Percentiles rank a stretch among this genome's conserved stretches.
Evolutionary conservation across 2,888 invertebrate species (phyloP).

Genomic region (Andrena bicolor): DNA sequence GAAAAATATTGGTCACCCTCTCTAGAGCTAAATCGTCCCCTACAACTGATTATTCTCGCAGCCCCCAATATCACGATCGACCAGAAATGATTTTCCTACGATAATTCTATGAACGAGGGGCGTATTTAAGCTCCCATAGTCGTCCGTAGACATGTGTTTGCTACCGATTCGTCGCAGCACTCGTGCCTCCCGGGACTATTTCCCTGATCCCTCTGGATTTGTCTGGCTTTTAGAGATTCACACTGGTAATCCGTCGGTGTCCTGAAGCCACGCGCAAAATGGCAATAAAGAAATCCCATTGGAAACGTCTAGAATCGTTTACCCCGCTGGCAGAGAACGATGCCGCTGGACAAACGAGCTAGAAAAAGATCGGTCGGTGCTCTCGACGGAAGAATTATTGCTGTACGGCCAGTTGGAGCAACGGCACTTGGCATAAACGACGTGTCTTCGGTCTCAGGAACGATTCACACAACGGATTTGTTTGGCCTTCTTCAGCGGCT

Average conservation of each 20-base stretch:
- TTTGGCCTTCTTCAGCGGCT: slow-evolving; percentile 66
- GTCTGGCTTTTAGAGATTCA: slow-evolving; percentile 12
- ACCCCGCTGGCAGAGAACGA: neutral
- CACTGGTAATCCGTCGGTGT: slow-evolving; percentile 3
- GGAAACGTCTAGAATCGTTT: neutral
- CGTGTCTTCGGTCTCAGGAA: slow-evolving; percentile 27
- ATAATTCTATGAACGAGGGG: slow-evolving; percentile 37
- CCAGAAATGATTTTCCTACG: slow-evolving; percentile 68
- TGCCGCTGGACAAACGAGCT: neutral
- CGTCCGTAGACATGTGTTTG: slow-evolving; percentile 27
- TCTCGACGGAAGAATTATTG: slow-evolving; percentile 19
- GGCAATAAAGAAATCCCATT: slow-evolving; percentile 16
- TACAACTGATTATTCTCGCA: slow-evolving; percentile 74
- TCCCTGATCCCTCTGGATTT: slow-evolving; percentile 28
- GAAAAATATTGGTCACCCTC: slow-evolving; percentile 20
- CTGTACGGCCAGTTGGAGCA: neutral
- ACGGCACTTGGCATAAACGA: neutral
- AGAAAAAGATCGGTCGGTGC: neutral
- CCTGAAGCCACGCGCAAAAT: slow-evolving; percentile 36
- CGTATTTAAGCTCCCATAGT: slow-evolving; percentile 6
- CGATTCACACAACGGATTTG: slow-evolving; percentile 66
- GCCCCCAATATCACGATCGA: slow-evolving; percentile 62
- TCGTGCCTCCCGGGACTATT: slow-evolving; percentile 38
- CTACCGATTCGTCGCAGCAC: slow-evolving; percentile 19
- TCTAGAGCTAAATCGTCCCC: slow-evolving; percentile 58